Base-by-base conservation (phyloP, 2,113 vertebrate species). In the Brachionichthys hirsutus region DNA sequence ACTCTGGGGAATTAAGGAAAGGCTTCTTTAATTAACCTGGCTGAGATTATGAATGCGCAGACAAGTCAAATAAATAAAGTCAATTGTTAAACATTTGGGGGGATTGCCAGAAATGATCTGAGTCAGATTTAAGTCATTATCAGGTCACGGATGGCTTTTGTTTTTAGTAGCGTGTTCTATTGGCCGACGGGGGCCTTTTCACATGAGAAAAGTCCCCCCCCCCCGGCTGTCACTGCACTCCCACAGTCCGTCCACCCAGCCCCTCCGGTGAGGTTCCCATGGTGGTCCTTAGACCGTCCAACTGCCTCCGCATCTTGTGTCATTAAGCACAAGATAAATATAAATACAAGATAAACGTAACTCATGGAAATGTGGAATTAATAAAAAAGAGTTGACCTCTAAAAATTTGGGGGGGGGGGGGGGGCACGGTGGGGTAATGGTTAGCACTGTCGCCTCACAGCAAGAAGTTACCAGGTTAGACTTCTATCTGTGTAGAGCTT, bases 161-260 rank as follows among this genome's bases (percentile, higher is more conserved):
- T 77, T 77, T 83, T 57, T 59, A 52, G 58, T 67, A 59, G 49
- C 67, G 63, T 85, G 78, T 85, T 80, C 67, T 81, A 59, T 67
- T 61, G 59, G 61, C 70, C 18, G 36, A 40, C 66, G 62, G 50
- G 50, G 59, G 62, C 60, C 67, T 47, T 72, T 89, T 89, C 85
- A 88, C 88, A 87, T 80, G 86, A 89, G 88, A 86, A 87, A 89
- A 82, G 73, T 81, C 77, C 77, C 77, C 65, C 42, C 79, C 77
- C 77, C 77, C 65, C 42, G 60, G 75, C 74, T 84, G 65, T 74
- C 83, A 70, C 66, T 72, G 69, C 63, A 62, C 86, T 88, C 87
- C 82, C 85, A 86, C 86, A 87, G 73, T 83, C 77, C 75, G 82
- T 81, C 65, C 70, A 80, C 79, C 77, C 68, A 85, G 47, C 69